phyloP scores from a whole-genome alignment of 2,797 vertebrate species.

The Danio kyathit region DNA sequence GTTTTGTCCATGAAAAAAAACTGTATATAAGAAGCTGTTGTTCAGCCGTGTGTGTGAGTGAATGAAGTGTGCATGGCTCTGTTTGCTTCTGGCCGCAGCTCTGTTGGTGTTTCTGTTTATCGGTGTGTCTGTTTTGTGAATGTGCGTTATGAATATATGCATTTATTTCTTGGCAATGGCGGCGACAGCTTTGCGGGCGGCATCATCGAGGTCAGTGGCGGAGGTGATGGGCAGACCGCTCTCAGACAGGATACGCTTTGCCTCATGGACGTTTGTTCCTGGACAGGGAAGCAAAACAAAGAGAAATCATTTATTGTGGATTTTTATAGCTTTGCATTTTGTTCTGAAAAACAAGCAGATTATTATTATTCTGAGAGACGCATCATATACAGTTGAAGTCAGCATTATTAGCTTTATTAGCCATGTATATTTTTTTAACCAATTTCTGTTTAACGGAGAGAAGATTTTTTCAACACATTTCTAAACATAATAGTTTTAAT shows the following conservation, averaged over 20 bases:
- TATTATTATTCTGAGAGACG: too few relatives aligned
- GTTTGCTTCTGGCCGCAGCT: not conserved
- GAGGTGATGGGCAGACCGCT: conserved; percentile 93
- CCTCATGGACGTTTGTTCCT: conserved; percentile 96
- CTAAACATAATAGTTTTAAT: too few relatives aligned
- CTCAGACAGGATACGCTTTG: conserved; percentile 88
- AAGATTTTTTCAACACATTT: too few relatives aligned
- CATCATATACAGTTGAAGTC: too few relatives aligned
- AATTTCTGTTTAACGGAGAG: too few relatives aligned
- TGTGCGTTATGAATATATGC: not conserved
- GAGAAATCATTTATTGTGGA: not conserved
- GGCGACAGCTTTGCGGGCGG: conserved; percentile 93
- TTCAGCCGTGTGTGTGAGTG: conserved; percentile 1
- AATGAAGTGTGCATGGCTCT: conserved; percentile 15
- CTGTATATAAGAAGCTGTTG: not conserved
- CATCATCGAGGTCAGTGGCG: conserved; percentile 93
- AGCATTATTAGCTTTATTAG: not conserved
- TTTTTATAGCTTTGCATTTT: not conserved
- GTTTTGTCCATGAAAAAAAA: not conserved
- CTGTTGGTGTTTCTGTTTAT: not conserved
- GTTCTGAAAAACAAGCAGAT: too few relatives aligned
- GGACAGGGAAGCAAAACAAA: conserved; percentile 52
- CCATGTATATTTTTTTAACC: too few relatives aligned
- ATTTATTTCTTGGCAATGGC: conserved; percentile 85
- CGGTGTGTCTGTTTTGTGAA: not conserved